Conservation (phyloP, 2,888 invertebrate species). For the Spodoptera littoralis region DNA sequence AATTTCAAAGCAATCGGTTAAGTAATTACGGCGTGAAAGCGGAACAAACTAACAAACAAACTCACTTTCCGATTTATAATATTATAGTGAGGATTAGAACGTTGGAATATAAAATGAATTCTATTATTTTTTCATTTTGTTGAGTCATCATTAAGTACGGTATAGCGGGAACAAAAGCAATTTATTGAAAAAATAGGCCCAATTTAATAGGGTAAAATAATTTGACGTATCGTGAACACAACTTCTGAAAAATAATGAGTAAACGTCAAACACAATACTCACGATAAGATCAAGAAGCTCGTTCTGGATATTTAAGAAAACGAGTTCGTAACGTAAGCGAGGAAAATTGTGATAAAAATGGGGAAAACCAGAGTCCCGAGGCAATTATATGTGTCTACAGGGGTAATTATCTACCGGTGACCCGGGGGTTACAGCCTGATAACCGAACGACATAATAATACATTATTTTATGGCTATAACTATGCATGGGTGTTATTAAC, state of each 20-base stretch:
- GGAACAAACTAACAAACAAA: no score
- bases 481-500: no score
- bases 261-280: slow-evolving; percentile 24
- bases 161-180: no score
- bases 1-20: no score
- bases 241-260: slow-evolving; percentile 33
- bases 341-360: slow-evolving; percentile 65
- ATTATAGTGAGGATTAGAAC: no score
- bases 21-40: no score
- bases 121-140: slow-evolving; percentile 16
- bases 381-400: slow-evolving; percentile 76
- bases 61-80: no score
- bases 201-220: no score
- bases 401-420: slow-evolving; percentile 68
- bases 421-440: slow-evolving; percentile 67
- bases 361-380: slow-evolving; percentile 65
- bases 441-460: slow-evolving; percentile 60
- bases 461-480: slow-evolving; percentile 26
- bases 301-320: slow-evolving; percentile 32
- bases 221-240: slow-evolving; percentile 10
- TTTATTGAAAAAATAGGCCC: no score
- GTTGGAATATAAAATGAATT: background rate
- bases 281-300: slow-evolving; percentile 28
- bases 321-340: slow-evolving; percentile 40
- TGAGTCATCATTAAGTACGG: no score